Conservation (phyloP, 2,113 vertebrate genomes). For the Sakesphorus luctuosus region DNA sequence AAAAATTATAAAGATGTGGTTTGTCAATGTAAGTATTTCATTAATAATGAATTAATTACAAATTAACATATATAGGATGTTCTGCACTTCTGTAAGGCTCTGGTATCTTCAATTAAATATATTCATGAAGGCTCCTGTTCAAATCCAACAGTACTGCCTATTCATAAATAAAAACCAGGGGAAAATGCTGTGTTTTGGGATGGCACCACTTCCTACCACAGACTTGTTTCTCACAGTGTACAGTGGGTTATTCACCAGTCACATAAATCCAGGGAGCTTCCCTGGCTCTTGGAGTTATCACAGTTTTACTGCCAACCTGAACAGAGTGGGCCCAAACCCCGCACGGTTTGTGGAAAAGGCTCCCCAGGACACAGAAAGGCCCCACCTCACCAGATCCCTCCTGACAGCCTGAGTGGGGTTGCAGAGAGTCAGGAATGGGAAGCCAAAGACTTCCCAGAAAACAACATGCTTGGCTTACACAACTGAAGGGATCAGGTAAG, state of each 20-base stretch:
- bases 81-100: neutral
- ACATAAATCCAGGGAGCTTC: neutral
- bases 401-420: neutral
- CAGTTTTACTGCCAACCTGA: neutral
- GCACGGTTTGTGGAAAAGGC: neutral
- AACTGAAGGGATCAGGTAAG: neutral
- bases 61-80: neutral
- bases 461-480: neutral
- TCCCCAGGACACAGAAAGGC: neutral
- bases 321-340: neutral
- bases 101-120: neutral
- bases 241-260: accelerated
- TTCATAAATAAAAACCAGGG: neutral
- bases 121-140: neutral
- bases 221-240: accelerated
- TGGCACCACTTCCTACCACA: neutral
- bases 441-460: slow-evolving; percentile 8
- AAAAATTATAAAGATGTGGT: neutral
- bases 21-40: neutral
- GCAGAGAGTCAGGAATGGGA: neutral
- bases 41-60: neutral
- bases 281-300: neutral
- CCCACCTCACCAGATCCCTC: neutral
- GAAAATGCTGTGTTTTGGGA: accelerated
- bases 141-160: neutral